A percentile compares a stretch with the other conserved stretches of the same genome.
Conservation (phyloP, 2,113 vertebrate species). For the Myotis brandtii region DNA sequence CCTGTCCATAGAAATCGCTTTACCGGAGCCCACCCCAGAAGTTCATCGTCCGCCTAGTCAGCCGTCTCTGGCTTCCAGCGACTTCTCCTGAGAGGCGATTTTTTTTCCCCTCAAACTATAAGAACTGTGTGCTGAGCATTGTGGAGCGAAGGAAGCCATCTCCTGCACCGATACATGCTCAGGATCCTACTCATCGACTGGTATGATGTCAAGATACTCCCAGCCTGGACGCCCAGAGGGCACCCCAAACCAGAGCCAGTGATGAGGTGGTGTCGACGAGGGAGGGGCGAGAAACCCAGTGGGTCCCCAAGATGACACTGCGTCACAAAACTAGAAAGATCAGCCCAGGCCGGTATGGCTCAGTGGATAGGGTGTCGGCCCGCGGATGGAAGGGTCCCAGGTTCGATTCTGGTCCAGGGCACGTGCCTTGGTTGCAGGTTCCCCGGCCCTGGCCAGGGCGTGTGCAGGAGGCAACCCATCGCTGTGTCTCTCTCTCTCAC, state of each 20-base stretch:
- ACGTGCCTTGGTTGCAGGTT: too few relatives aligned
- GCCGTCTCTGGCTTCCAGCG: not conserved
- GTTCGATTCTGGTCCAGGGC: too few relatives aligned
- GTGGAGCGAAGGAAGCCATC: slow-evolving; percentile 42
- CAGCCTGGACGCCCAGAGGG: not conserved
- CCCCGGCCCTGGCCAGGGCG: too few relatives aligned
- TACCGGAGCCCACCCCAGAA: not conserved
- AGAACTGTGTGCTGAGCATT: slow-evolving; percentile 34
- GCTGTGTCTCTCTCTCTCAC: too few relatives aligned
- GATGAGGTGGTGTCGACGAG: not conserved
- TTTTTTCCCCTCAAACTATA: not conserved
- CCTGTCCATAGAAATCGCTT: not conserved
- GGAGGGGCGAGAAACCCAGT: not conserved
- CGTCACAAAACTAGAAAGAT: too few relatives aligned
- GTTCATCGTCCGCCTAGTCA: not conserved
- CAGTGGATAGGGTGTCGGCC: too few relatives aligned
- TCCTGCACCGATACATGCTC: slow-evolving; percentile 36
- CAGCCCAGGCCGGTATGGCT: too few relatives aligned
- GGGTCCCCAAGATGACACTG: not conserved
- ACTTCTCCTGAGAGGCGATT: not conserved
- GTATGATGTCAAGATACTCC: not conserved
- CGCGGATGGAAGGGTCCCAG: too few relatives aligned
- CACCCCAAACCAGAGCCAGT: not conserved
- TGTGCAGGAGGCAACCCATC: too few relatives aligned
- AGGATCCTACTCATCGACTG: slow-evolving; percentile 24